Percentiles rank a stretch among this genome's conserved stretches.
Evolutionary conservation across 2,888 invertebrate genomes (phyloP).

Genomic region (Nebria salina): DNA sequence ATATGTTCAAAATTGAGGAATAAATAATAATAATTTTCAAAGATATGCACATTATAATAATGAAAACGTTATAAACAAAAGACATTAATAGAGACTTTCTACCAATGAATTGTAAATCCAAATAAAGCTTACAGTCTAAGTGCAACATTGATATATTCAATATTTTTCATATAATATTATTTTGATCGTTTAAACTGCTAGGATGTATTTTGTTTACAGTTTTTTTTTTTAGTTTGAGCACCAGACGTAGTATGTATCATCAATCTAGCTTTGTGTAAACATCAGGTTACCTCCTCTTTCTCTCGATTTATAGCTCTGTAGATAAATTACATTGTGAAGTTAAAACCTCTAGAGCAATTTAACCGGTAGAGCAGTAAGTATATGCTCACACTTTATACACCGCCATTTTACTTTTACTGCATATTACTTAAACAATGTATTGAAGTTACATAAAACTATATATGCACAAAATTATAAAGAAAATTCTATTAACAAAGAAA

Average conservation of each 20-base stretch:
- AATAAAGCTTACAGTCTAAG: too few species aligned
- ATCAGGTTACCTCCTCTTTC: not conserved
- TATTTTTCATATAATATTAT: conserved; percentile 11
- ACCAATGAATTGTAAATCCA: too few species aligned
- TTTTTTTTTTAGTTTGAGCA: conserved; percentile 15
- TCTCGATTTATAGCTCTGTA: conserved; percentile 17
- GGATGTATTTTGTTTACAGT: conserved; percentile 1
- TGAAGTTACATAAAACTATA: not conserved
- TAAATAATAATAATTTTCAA: not conserved
- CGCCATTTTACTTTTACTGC: not conserved
- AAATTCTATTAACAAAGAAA: too few species aligned
- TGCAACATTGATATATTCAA: not conserved
- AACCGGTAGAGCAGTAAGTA: not conserved
- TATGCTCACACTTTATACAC: conserved; percentile 1
- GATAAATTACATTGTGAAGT: conserved; percentile 32
- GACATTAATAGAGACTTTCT: too few species aligned
- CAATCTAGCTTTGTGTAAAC: conserved; percentile 29
- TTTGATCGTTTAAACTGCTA: conserved; percentile 26
- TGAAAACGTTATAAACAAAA: not conserved
- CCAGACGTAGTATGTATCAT: conserved; percentile 24
- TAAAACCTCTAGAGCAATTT: conserved; percentile 11
- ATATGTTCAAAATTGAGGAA: not conserved
- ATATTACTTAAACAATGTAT: not conserved
- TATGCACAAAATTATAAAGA: too few species aligned
- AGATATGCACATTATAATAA: not conserved